Base-by-base conservation (phyloP, 2,888 invertebrate species). In the Aphrophora alni region DNA sequence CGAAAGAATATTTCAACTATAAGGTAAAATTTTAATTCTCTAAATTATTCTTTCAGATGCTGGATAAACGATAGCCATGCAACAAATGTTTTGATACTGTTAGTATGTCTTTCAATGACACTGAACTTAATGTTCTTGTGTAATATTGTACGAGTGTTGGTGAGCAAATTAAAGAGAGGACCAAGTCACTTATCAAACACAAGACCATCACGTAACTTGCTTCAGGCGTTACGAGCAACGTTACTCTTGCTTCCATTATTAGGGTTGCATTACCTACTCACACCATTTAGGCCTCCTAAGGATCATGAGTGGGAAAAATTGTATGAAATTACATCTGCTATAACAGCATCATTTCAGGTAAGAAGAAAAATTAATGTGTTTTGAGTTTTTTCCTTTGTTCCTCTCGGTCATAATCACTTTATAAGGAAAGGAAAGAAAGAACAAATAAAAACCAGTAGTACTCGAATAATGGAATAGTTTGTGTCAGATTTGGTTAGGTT, bases 221-320 rank as follows among this genome's bases (percentile, higher is more conserved):
- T 44, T 2, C 44, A 44, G 12, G 44, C 44, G 2, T 12, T 71
- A 51, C 26, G 95, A 85, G 98, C 97, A 76, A 97, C 97, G 0
- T 90, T 97, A 86, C 92, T 98, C 85, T 91, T 98, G 87, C 95
- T 98, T 81, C 98, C 98, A 28, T 90, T 98, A 84, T 90, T 98
- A 82, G 98, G 98, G 0, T 91, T 98, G 78, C 97, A 98, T 89
- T 98, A 96, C 88, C 91, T 98, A 86, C 91, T 97, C 84, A 95
- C 95, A 85, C 96, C 97, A 27, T 95, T 97, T 89, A 92, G 95
- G 84, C 98, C 90, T 84, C 91, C 91, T 77, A 90, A 90, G 85
- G 89, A 88, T 59, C 93, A 93, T 87, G 90, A 92, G 84, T 94
- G 93, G 93, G 94, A 94, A 89, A 91, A 92, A 84, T 91, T 92